Evolutionary conservation across 2,888 invertebrate genomes (phyloP).

Genomic region (Nomada hirtipes): DNA sequence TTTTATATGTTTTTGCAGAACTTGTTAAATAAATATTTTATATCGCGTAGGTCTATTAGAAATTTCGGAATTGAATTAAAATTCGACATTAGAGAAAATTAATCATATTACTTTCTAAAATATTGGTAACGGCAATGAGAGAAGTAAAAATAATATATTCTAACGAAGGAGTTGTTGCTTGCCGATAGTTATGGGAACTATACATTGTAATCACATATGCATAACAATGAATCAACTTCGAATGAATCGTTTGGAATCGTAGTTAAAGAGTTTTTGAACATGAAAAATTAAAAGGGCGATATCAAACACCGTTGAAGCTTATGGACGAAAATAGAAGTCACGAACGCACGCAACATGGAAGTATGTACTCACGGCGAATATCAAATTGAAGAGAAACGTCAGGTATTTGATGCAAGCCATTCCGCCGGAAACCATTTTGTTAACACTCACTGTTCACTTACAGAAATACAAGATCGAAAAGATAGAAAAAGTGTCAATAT

Average conservation of each 20-base stretch:
- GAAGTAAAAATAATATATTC: no score
- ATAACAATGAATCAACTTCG: no score
- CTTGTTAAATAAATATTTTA: no score
- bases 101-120: not conserved
- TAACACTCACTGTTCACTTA: slow-evolving; percentile 49
- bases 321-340: not conserved
- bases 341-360: slow-evolving; percentile 38
- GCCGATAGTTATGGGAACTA: no score
- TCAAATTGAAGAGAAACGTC: slow-evolving; percentile 92
- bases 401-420: slow-evolving; percentile 96
- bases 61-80: not conserved
- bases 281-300: not conserved
- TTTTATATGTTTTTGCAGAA: no score
- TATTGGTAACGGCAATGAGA: no score
- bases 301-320: not conserved
- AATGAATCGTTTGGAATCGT: not conserved
- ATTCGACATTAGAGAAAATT: not conserved
- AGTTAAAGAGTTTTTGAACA: not conserved
- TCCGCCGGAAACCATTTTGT: slow-evolving; percentile 91
- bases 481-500: slow-evolving; percentile 13
- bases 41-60: no score
- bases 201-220: no score
- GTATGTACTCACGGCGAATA: slow-evolving; percentile 89
- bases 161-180: no score
- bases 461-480: not conserved